Evolutionary conservation across 2,888 invertebrate genomes (phyloP).

Genomic region (Micoletzkya japonica): DNA sequence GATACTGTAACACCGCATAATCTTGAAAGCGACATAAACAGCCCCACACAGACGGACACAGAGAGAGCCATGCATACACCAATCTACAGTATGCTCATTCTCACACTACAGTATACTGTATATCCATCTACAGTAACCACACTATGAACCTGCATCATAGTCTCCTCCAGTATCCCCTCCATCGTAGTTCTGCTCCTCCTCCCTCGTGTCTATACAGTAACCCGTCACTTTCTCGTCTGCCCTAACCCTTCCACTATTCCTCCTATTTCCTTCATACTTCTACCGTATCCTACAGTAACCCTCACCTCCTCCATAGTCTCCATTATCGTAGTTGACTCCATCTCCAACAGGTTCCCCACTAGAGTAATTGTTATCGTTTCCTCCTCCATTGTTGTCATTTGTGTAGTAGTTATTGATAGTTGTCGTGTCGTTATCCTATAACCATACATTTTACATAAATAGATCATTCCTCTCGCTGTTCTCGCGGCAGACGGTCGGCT

Average conservation of each 20-base stretch:
- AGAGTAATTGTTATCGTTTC: background rate
- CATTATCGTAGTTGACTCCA: constrained; percentile 13
- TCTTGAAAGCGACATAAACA: background rate
- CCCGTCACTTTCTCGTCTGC: background rate
- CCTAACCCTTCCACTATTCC: background rate
- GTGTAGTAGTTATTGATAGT: constrained; percentile 53
- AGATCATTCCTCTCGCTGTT: background rate
- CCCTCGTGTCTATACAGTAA: no score
- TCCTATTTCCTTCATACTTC: background rate
- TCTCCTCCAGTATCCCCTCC: background rate
- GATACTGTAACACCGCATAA: background rate
- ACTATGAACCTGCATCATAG: background rate
- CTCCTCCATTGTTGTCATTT: constrained; percentile 26
- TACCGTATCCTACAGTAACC: background rate
- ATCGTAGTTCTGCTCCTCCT: no score
- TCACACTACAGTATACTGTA: no score
- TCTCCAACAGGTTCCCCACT: constrained; percentile 17
- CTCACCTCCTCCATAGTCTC: constrained; percentile 8
- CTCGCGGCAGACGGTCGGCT: no score
- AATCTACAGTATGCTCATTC: no score
- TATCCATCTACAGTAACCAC: background rate
- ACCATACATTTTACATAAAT: background rate
- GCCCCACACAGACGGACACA: no score
- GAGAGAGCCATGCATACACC: no score
- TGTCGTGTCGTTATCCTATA: constrained; percentile 54